A percentile compares a stretch with the other conserved stretches of the same genome.
phyloP scores from a whole-genome alignment of 2,113 vertebrate species.

The Sphyrna mokarran region DNA sequence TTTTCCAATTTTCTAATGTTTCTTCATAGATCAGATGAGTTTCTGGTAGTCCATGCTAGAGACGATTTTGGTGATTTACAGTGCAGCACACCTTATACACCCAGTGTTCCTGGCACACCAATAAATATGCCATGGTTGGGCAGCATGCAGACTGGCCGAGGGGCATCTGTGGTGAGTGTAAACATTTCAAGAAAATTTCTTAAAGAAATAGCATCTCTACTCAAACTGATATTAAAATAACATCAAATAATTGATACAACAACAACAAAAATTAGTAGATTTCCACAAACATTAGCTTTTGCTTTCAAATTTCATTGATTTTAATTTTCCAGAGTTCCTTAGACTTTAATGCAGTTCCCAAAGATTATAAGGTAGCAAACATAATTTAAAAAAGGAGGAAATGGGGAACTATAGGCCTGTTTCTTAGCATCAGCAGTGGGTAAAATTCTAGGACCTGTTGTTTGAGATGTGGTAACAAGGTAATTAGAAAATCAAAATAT shows the following conservation, averaged over 20 bases:
- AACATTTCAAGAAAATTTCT: background rate
- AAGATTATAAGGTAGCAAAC: no score
- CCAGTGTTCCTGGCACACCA: conserved; percentile 86
- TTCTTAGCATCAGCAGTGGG: no score
- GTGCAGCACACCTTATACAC: conserved; percentile 89
- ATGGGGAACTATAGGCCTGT: no score
- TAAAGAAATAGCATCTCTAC: background rate
- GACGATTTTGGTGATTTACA: conserved; percentile 79
- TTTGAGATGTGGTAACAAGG: no score
- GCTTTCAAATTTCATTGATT: no score
- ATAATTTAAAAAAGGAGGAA: no score
- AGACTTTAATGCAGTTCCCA: no score
- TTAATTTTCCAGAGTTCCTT: no score
- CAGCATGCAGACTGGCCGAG: conserved; percentile 84
- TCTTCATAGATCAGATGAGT: conserved; percentile 73
- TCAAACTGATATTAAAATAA: background rate
- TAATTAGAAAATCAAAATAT: no score
- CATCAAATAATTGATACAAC: background rate
- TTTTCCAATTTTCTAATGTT: conserved; percentile 38
- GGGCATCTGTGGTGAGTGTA: conserved; percentile 84
- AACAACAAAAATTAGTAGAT: no score
- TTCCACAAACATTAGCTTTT: no score
- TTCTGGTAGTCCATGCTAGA: conserved; percentile 80
- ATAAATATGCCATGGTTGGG: conserved; percentile 98
- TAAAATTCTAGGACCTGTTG: no score